Percentiles rank a stretch among this genome's conserved stretches.
phyloP scores from a whole-genome alignment of 2,888 invertebrate species.

The Cactoblastis cactorum region DNA sequence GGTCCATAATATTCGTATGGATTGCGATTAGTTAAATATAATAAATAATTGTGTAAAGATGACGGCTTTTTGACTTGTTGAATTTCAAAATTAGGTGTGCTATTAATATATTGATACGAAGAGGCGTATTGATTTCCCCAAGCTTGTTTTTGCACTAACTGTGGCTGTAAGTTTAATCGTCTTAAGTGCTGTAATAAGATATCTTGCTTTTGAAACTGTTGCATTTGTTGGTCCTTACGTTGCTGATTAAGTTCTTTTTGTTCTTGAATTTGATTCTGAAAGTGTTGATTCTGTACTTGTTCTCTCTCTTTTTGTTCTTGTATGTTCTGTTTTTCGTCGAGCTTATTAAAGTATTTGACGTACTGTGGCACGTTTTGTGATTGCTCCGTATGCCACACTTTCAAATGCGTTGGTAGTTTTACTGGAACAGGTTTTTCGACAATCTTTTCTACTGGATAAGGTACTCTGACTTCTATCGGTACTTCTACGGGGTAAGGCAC shows the following conservation, averaged over 20 bases:
- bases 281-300: conserved; percentile 23
- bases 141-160: conserved; percentile 34
- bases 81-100: conserved; percentile 30
- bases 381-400: conserved; percentile 18
- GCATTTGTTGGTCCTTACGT: conserved; percentile 18
- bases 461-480: conserved; percentile 71
- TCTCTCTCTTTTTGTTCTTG: conserved; percentile 16
- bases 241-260: conserved; percentile 30
- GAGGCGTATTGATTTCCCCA: conserved; percentile 67
- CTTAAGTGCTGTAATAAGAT: neutral
- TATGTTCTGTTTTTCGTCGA: conserved; percentile 22
- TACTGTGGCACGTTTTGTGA: conserved; percentile 31
- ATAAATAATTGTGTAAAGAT: conserved; percentile 34
- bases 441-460: conserved; percentile 60
- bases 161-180: conserved; percentile 18
- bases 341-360: conserved; percentile 29
- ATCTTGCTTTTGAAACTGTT: conserved; percentile 1
- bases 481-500: conserved; percentile 79
- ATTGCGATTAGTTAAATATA: conserved; percentile 36
- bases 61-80: conserved; percentile 28
- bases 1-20: conserved; percentile 70
- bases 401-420: conserved; percentile 6
- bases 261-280: conserved; percentile 30
- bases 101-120: conserved; percentile 56
- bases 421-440: conserved; percentile 63